These are phyloP conservation scores for Cancer borealis DNA, from an alignment of 2,888 invertebrate species.

Conservation along the genomic window DNA sequence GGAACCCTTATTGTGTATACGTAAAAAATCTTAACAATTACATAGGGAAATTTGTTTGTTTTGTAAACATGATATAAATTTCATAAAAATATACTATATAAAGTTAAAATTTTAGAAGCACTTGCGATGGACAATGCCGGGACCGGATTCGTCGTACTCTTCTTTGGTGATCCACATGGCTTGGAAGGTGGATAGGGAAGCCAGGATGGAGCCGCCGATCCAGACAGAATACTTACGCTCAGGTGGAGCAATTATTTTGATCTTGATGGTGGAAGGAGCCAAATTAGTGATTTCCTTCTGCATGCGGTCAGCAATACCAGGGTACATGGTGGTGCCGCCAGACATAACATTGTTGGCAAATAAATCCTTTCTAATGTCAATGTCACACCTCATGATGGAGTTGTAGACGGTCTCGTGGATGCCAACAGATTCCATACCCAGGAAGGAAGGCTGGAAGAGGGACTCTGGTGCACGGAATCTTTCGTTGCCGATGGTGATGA, in stretches of 20 bases:
- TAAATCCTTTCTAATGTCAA: conserved; percentile 79
- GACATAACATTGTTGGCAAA: conserved; percentile 77
- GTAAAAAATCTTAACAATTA: not conserved
- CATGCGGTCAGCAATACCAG: conserved; percentile 76
- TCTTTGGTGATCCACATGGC: conserved; percentile 78
- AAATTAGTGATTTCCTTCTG: conserved; percentile 78
- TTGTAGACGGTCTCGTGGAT: conserved; percentile 84
- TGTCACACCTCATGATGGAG: conserved; percentile 80
- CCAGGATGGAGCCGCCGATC: conserved; percentile 79
- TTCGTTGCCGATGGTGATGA: conserved; percentile 93
- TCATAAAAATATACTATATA: not conserved
- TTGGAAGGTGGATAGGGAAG: conserved; percentile 78
- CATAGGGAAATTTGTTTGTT: not conserved
- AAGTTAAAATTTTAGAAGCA: conserved; percentile 77
- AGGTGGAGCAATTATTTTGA: conserved; percentile 79
- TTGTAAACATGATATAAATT: conserved; percentile 7
- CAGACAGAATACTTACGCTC: conserved; percentile 79
- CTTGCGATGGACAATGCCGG: conserved; percentile 78
- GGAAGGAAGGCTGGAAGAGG: conserved; percentile 85
- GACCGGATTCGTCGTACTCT: conserved; percentile 77
- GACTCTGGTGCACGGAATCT: conserved; percentile 92
- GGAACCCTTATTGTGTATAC: not conserved
- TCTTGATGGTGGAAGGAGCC: conserved; percentile 79
- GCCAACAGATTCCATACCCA: conserved; percentile 77
- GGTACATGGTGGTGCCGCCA: conserved; percentile 76